Evolutionary conservation across 2,797 vertebrate species (phyloP).

Genomic region (Tokudaia muenninki): DNA sequence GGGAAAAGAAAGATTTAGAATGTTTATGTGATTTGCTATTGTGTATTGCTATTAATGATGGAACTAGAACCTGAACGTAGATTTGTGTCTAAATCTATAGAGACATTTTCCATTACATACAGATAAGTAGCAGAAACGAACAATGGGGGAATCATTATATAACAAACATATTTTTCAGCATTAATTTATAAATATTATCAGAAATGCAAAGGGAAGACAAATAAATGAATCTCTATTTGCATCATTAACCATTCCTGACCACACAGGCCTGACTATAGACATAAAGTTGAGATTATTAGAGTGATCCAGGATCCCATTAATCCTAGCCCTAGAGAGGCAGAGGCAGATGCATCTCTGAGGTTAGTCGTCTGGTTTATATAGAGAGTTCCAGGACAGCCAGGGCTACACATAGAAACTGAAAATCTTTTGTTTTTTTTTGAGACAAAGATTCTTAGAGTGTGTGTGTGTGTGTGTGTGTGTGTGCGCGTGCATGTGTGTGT

Average conservation of each 20-base stretch:
- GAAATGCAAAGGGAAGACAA: slow-evolving; percentile 64
- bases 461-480: not conserved
- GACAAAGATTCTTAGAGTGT: not conserved
- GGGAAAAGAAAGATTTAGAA: slow-evolving; percentile 52
- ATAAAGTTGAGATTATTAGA: slow-evolving; percentile 80
- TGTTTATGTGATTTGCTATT: slow-evolving; percentile 51
- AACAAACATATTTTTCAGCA: not conserved
- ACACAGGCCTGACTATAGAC: slow-evolving; percentile 78
- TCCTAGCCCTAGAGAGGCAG: not conserved
- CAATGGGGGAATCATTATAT: not conserved
- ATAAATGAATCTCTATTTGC: slow-evolving; percentile 40
- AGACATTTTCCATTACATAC: slow-evolving; percentile 47
- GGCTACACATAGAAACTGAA: not conserved
- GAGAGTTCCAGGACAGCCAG: not conserved
- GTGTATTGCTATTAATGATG: slow-evolving; percentile 43
- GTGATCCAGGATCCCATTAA: not conserved
- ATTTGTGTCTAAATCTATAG: slow-evolving; percentile 47
- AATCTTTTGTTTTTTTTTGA: not conserved
- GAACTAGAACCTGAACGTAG: slow-evolving; percentile 58
- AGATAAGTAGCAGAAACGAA: slow-evolving; percentile 56
- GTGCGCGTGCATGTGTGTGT: not conserved
- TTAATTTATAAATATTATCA: slow-evolving; percentile 51
- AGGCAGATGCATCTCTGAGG: not conserved
- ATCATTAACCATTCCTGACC: not conserved
- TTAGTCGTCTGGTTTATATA: not conserved